These are phyloP conservation scores for Nanorana parkeri DNA, from an alignment of 2,113 vertebrate species.

Conservation along the genomic window DNA sequence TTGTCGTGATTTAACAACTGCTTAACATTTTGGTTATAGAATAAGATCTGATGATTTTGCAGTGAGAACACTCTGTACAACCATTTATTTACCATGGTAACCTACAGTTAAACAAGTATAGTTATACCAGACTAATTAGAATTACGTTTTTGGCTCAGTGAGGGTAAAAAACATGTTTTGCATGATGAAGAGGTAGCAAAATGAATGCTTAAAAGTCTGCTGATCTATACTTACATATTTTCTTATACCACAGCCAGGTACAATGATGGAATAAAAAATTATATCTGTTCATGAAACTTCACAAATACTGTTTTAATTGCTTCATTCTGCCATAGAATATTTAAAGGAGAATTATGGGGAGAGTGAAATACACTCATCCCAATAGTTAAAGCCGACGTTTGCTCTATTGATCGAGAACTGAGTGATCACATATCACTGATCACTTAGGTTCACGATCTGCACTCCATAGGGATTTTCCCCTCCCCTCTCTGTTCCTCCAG, in stretches of 20 bases:
- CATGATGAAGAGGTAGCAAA: background rate
- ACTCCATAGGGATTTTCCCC: no score
- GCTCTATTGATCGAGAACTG: no score
- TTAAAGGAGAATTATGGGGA: no score
- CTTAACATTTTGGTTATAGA: conserved; percentile 54
- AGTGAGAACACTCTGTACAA: conserved; percentile 49
- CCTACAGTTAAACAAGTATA: conserved; percentile 30
- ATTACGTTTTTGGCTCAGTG: conserved; percentile 8
- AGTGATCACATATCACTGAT: no score
- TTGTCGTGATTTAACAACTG: conserved; percentile 9
- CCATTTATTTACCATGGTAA: conserved; percentile 52
- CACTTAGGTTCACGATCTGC: no score
- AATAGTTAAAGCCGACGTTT: no score
- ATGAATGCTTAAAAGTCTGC: no score
- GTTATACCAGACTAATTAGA: conserved; percentile 28
- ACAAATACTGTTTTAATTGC: background rate
- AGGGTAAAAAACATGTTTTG: background rate
- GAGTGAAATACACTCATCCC: no score
- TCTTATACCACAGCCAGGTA: background rate
- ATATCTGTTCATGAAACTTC: background rate
- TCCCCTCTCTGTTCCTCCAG: no score
- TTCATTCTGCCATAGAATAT: no score
- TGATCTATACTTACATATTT: background rate
- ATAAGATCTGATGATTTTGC: conserved; percentile 32
- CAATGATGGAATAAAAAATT: background rate